phyloP scores from a whole-genome alignment of 2,888 invertebrate genomes.

The Morpho achilles region DNA sequence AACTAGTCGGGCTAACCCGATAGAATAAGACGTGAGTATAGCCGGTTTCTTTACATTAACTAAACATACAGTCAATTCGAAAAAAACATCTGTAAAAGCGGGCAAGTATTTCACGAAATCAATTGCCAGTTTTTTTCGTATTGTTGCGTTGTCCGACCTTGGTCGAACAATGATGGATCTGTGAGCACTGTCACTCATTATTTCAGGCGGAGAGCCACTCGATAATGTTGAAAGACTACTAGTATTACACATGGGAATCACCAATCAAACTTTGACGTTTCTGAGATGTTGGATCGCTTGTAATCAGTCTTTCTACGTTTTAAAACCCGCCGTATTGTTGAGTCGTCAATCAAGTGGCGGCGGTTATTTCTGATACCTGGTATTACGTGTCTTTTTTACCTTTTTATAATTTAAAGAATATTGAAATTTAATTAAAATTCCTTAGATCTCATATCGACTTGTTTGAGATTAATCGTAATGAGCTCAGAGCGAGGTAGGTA shows the following conservation, averaged over 20 bases:
- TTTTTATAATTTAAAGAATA: slow-evolving; percentile 48
- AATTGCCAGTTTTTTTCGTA: slow-evolving; percentile 41
- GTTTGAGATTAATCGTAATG: slow-evolving; percentile 30
- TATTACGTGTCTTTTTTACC: slow-evolving; percentile 40
- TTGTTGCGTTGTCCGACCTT: slow-evolving; percentile 57
- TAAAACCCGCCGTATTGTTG: slow-evolving; percentile 47
- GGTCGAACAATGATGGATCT: slow-evolving; percentile 63
- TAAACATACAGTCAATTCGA: too few species aligned
- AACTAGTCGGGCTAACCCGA: too few species aligned
- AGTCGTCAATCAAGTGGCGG: slow-evolving; percentile 63
- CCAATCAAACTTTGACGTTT: slow-evolving; percentile 74
- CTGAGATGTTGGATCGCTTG: slow-evolving; percentile 53
- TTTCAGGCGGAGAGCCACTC: slow-evolving; percentile 41
- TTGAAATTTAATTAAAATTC: slow-evolving; percentile 63
- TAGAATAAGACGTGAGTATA: too few species aligned
- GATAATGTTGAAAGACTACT: slow-evolving; percentile 55
- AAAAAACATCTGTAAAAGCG: slow-evolving; percentile 43
- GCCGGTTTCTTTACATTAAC: too few species aligned
- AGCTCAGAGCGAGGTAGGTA: slow-evolving; percentile 11
- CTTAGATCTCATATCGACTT: slow-evolving; percentile 37
- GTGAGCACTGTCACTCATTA: slow-evolving; percentile 36
- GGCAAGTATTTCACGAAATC: slow-evolving; percentile 30
- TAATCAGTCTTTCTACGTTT: slow-evolving; percentile 56
- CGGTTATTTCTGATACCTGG: slow-evolving; percentile 42
- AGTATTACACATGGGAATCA: slow-evolving; percentile 78